A percentile compares a stretch with the other conserved stretches of the same genome.
Conservation (phyloP, 2,113 vertebrate genomes). For the Gorsachius goisagi region DNA sequence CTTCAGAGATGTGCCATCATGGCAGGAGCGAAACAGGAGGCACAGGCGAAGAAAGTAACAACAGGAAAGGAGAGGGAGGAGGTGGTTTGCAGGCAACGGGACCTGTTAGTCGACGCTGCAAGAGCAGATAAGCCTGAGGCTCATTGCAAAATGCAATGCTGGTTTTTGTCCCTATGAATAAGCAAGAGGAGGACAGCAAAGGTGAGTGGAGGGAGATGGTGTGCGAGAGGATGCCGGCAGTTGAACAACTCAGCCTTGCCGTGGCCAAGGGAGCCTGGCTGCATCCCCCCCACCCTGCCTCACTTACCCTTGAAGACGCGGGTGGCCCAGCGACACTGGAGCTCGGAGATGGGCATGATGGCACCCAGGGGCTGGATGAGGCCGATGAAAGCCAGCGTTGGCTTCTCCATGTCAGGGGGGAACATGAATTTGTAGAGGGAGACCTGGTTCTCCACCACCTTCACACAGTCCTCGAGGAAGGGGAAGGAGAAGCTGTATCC, state of each 20-base stretch:
- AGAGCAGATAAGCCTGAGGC: neutral
- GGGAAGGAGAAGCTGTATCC: conserved; percentile 84
- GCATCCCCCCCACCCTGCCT: neutral
- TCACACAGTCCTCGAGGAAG: conserved; percentile 78
- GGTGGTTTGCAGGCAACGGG: neutral
- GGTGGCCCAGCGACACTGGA: conserved; percentile 89
- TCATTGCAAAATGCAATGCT: rapidly evolving
- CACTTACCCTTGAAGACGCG: conserved; percentile 82
- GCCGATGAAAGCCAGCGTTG: conserved; percentile 85
- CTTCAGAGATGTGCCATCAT: rapidly evolving
- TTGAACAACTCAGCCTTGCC: neutral
- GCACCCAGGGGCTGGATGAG: conserved; percentile 80
- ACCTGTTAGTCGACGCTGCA: neutral
- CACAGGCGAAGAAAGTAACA: rapidly evolving
- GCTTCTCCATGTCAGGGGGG: conserved; percentile 76
- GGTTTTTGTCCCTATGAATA: neutral
- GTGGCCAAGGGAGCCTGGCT: neutral
- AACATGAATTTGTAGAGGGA: conserved; percentile 84
- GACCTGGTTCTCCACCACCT: conserved; percentile 73
- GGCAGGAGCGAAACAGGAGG: neutral
- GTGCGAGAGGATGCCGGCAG: neutral
- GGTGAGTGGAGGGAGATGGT: neutral
- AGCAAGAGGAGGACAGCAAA: neutral
- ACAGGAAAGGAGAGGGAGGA: neutral
- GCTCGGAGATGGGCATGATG: conserved; percentile 83